Percentiles rank a stretch among this genome's conserved stretches.
Conservation (phyloP, 1,140 invertebrate species). For the Hycleus cichorii region DNA sequence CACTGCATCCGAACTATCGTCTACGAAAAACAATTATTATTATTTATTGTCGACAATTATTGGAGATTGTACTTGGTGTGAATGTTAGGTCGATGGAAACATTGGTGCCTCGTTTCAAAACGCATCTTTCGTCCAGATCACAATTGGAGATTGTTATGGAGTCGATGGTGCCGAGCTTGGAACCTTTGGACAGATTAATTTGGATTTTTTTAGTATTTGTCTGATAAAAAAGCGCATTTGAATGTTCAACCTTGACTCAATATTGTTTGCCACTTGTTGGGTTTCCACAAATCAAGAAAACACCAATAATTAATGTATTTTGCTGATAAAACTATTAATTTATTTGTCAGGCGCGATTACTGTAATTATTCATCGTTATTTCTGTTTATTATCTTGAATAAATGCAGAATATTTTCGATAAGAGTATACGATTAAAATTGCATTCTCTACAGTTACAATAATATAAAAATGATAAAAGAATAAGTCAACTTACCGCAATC, state of each 20-base stretch:
- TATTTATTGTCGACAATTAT: neutral
- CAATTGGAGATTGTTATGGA: conserved; percentile 51
- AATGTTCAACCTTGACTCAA: too few relatives aligned
- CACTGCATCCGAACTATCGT: conserved; percentile 40
- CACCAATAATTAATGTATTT: too few relatives aligned
- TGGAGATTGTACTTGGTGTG: conserved; percentile 44
- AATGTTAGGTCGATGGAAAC: conserved; percentile 54
- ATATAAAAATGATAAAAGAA: too few relatives aligned
- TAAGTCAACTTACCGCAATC: neutral
- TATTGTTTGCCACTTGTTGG: too few relatives aligned
- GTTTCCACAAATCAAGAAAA: too few relatives aligned
- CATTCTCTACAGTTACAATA: too few relatives aligned
- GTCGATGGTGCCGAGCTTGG: conserved; percentile 49
- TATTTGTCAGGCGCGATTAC: neutral
- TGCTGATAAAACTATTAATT: neutral
- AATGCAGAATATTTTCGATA: too few relatives aligned
- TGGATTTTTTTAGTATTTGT: neutral
- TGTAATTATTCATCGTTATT: too few relatives aligned
- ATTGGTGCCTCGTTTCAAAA: conserved; percentile 53
- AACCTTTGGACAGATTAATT: conserved; percentile 44
- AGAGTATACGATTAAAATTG: too few relatives aligned
- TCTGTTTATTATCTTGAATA: too few relatives aligned
- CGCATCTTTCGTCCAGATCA: conserved; percentile 46
- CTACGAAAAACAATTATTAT: conserved; percentile 38
- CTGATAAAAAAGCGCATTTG: too few relatives aligned